Base-by-base conservation (phyloP, 2,888 invertebrate species). In the Acrocyrtus sp. region DNA sequence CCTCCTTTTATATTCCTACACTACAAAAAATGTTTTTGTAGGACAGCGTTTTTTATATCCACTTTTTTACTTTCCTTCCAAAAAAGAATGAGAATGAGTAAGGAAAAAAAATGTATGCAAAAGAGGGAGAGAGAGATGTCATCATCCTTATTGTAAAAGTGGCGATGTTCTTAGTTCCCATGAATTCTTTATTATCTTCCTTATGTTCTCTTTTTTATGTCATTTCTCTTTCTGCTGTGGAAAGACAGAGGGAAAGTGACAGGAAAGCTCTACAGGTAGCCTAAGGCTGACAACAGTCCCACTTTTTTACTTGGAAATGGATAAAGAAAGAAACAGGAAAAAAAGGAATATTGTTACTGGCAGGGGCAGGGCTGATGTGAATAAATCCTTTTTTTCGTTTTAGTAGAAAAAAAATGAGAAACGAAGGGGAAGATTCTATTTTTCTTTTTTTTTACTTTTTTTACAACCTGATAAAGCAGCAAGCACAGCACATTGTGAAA, bases 211-310 rank as follows among this genome's bases (percentile, higher is more conserved):
- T 34, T 34, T 34, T 34, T 34, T 12, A 15, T 45, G 72, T 72
- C 72, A 67, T 19, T 50, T 58, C 39, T 43, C 29, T 50, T 41
- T 47, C 72, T 51, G 63, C 65, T 65, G 45, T 48, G 47, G 48
- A 41, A 12, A n/a, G 43, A 45, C 45, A 61, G 50, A 29, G 19
- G 61, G 34, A 12, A 34, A 34, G 34, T 34, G 34, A 34, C 34
- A 34, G 12, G 34, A 12, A 63, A 72, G 65, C 72, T 62, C 70
- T 72, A 72, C 72, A 72, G 72, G 72, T 72, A 72, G 72, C 72
- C 72, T 45, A 45, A 65, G 72, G 72, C 72, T 62, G 72, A 34
- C 34, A 34, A 34, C 34, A 34, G 34, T 34, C 12, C 57, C 47
- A 45, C 22, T 57, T 34, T 29, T 17, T 61, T 56, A 41, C 45